phyloP scores from a whole-genome alignment of 2,113 vertebrate species.

The Zosterops pallidus region DNA sequence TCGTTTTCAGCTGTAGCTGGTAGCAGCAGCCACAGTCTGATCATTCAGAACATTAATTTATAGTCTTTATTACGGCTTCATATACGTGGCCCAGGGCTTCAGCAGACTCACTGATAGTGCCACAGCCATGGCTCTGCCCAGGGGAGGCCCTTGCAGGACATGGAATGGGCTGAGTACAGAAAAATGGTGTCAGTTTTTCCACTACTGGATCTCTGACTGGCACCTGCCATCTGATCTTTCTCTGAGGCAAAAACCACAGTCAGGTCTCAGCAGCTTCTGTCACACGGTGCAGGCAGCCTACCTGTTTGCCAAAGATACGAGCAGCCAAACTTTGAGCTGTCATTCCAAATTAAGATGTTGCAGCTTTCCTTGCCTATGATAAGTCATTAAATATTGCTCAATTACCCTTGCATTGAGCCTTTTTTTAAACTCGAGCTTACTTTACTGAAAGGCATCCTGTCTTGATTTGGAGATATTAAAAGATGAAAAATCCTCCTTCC shows the following conservation, averaged over 20 bases:
- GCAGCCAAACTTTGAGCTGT: conserved; percentile 17
- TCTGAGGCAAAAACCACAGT: background rate
- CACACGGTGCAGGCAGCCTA: background rate
- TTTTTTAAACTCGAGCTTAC: conserved; percentile 7
- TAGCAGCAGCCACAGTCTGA: background rate
- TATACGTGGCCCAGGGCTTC: fast-evolving
- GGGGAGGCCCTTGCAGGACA: background rate
- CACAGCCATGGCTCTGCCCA: background rate
- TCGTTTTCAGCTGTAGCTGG: background rate
- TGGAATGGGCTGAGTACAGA: background rate
- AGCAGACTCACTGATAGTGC: background rate
- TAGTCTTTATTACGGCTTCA: background rate
- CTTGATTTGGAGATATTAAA: conserved; percentile 62
- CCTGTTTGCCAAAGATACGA: conserved; percentile 4
- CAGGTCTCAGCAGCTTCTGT: background rate
- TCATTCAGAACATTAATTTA: background rate
- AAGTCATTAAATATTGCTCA: conserved; percentile 53
- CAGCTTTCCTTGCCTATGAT: conserved; percentile 15
- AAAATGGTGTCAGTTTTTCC: background rate
- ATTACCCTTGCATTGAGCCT: conserved; percentile 28
- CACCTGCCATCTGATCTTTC: background rate
- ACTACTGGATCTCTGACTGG: fast-evolving
- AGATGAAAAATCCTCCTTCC: conserved; percentile 56
- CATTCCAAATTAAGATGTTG: conserved; percentile 16
- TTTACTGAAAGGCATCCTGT: conserved; percentile 54